Evolutionary conservation across 2,797 vertebrate genomes (phyloP), one percentile per base, ranked within the genome.

Genomic region (Onychomys arenicola): DNA sequence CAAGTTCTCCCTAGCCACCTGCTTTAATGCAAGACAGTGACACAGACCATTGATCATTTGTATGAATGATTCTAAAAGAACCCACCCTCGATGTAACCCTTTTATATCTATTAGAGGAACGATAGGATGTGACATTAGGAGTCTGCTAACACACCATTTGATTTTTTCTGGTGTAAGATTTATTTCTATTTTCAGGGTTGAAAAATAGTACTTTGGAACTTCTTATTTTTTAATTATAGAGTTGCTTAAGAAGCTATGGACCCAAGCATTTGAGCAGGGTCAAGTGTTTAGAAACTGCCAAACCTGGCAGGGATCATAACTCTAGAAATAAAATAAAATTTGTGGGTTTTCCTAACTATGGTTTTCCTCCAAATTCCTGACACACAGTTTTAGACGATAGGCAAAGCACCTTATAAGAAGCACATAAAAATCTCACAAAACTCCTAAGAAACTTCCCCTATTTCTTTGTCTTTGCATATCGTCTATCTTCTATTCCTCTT

Each of bases 401-500:
- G 23, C 25, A 37, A 2, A 69, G 21, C 59, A 59, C 29, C 55
- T 83, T 49, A 34, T 69, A 78, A 71, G 0, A 27, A 71, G 6
- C 52, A 52, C 57, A 77, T 29, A 71, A 52, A 40, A 67, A 67
- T 89, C n/a, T 32, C 89, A 87, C 89, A 75, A 83, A 84, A 81
- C 52, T 76, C 43, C 21, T 49, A 69, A 83, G 78, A 6, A 71
- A 95, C 95, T 97, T 96, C 93, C 85, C 90, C 85, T 73, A 77
- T 91, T 95, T 85, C 81, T 65, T 76, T 59, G 69, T 61, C 75
- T 89, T 92, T 93, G 46, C 88, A 43, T 93, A 46, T 90, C 0
- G 32, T 90, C 89, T 96, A 49, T 93, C 82, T 76, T 93, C 75
- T 89, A 82, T 95, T 97, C 90, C 95, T 89, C 89, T 97, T 96